phyloP scores from a whole-genome alignment of 2,113 vertebrate genomes.

The Origma solitaria region DNA sequence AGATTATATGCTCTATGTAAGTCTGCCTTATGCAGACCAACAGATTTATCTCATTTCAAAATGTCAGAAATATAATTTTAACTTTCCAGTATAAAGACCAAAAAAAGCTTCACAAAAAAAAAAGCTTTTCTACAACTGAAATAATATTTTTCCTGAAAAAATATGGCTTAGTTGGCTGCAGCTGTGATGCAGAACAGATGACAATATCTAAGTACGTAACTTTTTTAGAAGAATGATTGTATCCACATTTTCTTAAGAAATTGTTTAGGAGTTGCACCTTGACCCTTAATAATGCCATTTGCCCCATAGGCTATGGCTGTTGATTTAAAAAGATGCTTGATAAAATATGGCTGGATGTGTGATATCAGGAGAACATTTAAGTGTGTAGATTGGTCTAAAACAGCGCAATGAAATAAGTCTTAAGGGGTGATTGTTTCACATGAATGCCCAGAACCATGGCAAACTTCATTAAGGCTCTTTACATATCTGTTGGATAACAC shows the following conservation, averaged over 20 bases:
- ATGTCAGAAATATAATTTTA: not conserved
- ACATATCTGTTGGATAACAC: accelerated
- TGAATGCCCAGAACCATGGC: not conserved
- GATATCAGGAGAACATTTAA: not conserved
- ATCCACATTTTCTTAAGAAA: not conserved
- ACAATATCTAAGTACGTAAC: not conserved
- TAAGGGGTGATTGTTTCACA: not conserved
- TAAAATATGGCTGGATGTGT: not conserved
- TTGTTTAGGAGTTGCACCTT: not conserved
- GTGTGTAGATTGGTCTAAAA: not conserved
- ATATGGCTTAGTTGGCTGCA: not conserved
- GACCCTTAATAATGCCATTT: not conserved
- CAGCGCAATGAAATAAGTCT: not conserved
- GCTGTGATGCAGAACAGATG: not conserved
- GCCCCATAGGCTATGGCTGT: not conserved
- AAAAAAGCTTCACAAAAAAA: not conserved
- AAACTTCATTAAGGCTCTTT: not conserved
- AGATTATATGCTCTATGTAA: not conserved
- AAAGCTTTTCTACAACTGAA: not conserved
- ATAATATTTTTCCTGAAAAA: not conserved
- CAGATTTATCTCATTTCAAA: not conserved
- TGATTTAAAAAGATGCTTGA: not conserved
- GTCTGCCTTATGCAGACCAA: not conserved
- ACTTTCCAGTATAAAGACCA: accelerated
- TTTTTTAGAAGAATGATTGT: not conserved